Percentiles rank a stretch among this genome's conserved stretches.
Conservation (phyloP, 2,113 vertebrate species). For the Castor canadensis region DNA sequence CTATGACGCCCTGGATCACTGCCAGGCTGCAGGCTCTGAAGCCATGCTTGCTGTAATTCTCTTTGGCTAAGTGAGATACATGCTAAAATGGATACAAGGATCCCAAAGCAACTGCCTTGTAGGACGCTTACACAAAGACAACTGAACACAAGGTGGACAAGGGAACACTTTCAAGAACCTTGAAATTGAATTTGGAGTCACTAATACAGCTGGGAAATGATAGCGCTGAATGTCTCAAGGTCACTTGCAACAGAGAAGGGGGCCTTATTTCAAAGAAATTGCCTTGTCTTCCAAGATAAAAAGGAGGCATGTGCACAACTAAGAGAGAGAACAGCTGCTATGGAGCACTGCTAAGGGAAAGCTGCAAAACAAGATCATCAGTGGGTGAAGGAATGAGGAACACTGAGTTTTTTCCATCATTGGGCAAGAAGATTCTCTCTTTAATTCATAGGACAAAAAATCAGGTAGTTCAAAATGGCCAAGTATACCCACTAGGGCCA, state of each 20-base stretch:
- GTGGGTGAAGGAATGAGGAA: background rate
- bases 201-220: constrained; percentile 70
- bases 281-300: constrained; percentile 67
- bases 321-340: constrained; percentile 42
- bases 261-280: constrained; percentile 75
- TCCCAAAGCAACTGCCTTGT: constrained; percentile 63
- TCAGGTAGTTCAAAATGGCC: background rate
- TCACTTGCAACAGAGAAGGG: constrained; percentile 62
- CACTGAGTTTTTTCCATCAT: background rate
- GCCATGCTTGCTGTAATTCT: constrained; percentile 18
- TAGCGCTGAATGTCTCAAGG: constrained; percentile 62
- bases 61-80: constrained; percentile 55
- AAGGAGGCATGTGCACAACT: constrained; percentile 30
- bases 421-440: background rate
- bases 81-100: constrained; percentile 62
- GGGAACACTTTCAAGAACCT: constrained; percentile 68
- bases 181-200: constrained; percentile 74
- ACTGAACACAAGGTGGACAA: constrained; percentile 59
- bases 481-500: background rate
- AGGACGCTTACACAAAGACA: constrained; percentile 63
- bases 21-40: constrained; percentile 39
- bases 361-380: constrained; percentile 2
- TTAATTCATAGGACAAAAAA: background rate
- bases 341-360: background rate
- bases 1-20: constrained; percentile 27